These are phyloP conservation scores for Yponomeuta malinellus DNA, from an alignment of 2,888 invertebrate genomes.

Conservation along the genomic window DNA sequence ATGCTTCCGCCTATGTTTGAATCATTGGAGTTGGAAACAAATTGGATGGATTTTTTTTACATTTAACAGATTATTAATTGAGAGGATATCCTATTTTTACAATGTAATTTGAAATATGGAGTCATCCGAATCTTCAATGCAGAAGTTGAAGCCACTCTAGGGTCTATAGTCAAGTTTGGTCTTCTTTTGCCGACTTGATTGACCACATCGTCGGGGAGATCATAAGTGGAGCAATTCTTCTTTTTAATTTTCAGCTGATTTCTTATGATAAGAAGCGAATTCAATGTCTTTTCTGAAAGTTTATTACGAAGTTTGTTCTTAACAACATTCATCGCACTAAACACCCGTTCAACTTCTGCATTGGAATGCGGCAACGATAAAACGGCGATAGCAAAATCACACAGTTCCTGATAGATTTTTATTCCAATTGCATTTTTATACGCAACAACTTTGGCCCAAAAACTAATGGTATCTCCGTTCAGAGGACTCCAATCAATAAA, in stretches of 20 bases:
- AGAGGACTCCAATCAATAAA: too few species aligned
- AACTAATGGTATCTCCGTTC: neutral
- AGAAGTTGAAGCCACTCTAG: too few species aligned
- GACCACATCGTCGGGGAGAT: slow-evolving; percentile 8
- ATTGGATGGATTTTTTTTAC: too few species aligned
- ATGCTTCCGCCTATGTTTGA: too few species aligned
- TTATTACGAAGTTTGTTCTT: slow-evolving; percentile 13
- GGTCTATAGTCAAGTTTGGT: too few species aligned
- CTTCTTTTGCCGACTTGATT: neutral
- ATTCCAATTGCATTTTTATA: slow-evolving; percentile 17
- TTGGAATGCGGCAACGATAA: slow-evolving; percentile 21
- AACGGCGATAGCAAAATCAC: slow-evolving; percentile 16
- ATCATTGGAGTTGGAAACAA: too few species aligned
- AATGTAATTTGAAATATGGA: too few species aligned
- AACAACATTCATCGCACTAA: slow-evolving; percentile 19
- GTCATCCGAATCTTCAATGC: too few species aligned
- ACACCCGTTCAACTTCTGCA: slow-evolving; percentile 21
- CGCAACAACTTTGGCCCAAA: slow-evolving; percentile 8
- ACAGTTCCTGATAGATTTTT: slow-evolving; percentile 18
- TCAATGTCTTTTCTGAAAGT: slow-evolving; percentile 4
- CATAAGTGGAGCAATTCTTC: neutral
- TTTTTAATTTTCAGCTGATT: neutral
- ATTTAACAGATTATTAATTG: too few species aligned
- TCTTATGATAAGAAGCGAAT: slow-evolving; percentile 9
- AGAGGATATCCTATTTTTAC: too few species aligned